These are phyloP conservation scores for Drosophila subsilvestris DNA, from an alignment of 2,888 invertebrate species.

Conservation along the genomic window DNA sequence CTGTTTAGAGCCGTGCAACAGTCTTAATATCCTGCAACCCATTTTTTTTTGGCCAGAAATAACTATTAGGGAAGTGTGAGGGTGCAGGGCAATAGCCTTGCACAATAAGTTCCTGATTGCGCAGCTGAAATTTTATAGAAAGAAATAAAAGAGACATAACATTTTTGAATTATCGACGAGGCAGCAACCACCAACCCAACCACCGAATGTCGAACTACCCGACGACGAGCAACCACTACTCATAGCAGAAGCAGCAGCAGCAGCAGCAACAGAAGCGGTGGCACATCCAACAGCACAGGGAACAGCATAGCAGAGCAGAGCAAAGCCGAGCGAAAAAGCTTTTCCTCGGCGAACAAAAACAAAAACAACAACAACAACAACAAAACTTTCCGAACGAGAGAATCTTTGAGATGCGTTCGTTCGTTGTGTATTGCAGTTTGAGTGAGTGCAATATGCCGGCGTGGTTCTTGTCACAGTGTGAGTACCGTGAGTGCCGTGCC, in stretches of 20 bases:
- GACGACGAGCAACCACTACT: background rate
- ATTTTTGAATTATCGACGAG: constrained; percentile 12
- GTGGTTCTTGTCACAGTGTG: constrained; percentile 10
- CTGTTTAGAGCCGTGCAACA: background rate
- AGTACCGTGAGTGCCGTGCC: too few species aligned
- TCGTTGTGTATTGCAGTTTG: constrained; percentile 29
- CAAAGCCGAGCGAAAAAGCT: constrained; percentile 49
- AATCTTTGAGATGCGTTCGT: constrained; percentile 49
- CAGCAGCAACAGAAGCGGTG: background rate
- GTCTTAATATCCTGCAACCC: background rate
- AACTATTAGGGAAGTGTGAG: background rate
- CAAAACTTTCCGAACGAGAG: constrained; percentile 53
- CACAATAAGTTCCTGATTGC: constrained; percentile 77
- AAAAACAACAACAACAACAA: constrained; percentile 42
- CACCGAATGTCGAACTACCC: constrained; percentile 9
- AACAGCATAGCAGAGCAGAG: constrained; percentile 16
- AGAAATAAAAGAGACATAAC: constrained; percentile 9
- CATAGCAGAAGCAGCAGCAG: background rate
- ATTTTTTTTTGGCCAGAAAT: background rate
- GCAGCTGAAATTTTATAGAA: constrained; percentile 37
- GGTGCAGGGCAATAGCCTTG: constrained; percentile 56
- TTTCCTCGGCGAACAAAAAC: constrained; percentile 23
- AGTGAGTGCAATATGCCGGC: constrained; percentile 33
- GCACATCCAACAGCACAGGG: constrained; percentile 18
- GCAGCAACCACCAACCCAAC: constrained; percentile 15